These are phyloP conservation scores for Orestias chungarensis DNA, from an alignment of 2,797 vertebrate genomes.

Conservation along the genomic window DNA sequence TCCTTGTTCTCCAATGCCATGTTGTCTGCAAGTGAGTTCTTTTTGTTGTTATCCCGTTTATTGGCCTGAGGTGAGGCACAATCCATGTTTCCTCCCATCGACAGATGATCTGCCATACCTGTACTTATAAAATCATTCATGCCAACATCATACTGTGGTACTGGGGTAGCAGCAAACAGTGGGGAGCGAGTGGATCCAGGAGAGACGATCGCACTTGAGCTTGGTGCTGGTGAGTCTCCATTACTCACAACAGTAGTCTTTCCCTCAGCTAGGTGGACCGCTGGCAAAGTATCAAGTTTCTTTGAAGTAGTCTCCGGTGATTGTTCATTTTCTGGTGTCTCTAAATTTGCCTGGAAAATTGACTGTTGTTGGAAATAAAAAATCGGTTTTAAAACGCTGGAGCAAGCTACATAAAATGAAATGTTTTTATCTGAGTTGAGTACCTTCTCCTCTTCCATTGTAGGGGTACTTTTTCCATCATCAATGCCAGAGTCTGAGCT, in stretches of 20 bases:
- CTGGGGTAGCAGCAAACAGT: not conserved
- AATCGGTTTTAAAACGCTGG: not conserved
- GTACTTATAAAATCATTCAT: conserved; percentile 29
- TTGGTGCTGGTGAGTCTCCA: conserved; percentile 4
- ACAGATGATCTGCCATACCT: conserved; percentile 29
- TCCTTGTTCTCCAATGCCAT: conserved; percentile 86
- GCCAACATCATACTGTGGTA: conserved; percentile 2
- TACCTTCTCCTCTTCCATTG: conserved; percentile 80
- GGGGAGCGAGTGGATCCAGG: conserved; percentile 1
- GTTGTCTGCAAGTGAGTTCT: conserved; percentile 83
- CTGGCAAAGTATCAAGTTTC: conserved; percentile 19
- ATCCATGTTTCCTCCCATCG: conserved; percentile 45
- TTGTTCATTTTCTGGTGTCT: conserved; percentile 66
- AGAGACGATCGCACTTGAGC: not conserved
- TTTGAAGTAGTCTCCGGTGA: conserved; percentile 38
- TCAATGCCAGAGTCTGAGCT: conserved; percentile 78
- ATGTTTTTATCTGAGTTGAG: not conserved
- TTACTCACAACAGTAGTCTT: not conserved
- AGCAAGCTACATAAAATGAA: not conserved
- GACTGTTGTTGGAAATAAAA: not conserved
- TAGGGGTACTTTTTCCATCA: conserved; percentile 73
- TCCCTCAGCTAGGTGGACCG: not conserved
- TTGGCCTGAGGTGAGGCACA: conserved; percentile 32
- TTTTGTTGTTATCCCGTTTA: conserved; percentile 73
- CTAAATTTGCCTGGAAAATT: conserved; percentile 53